These are phyloP conservation scores for Sminthopsis crassicaudata DNA, from an alignment of 2,113 vertebrate species.

Conservation along the genomic window DNA sequence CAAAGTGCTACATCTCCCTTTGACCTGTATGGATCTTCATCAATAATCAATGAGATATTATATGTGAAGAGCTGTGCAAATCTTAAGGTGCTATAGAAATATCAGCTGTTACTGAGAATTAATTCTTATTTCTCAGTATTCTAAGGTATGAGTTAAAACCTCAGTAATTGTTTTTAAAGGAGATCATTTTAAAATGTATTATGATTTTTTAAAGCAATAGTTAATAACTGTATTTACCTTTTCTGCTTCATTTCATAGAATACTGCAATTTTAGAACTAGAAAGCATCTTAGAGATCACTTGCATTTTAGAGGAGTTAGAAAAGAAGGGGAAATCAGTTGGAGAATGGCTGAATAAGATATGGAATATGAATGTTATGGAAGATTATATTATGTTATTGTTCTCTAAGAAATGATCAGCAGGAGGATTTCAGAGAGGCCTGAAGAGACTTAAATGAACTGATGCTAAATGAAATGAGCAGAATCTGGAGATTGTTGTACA, in stretches of 20 bases:
- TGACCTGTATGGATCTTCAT: background rate
- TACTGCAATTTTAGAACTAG: background rate
- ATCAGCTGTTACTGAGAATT: background rate
- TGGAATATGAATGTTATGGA: too few species aligned
- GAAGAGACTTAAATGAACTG: too few species aligned
- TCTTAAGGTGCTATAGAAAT: background rate
- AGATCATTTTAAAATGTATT: background rate
- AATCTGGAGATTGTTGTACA: too few species aligned
- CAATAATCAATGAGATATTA: background rate
- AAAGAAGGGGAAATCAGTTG: background rate
- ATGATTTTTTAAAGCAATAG: background rate
- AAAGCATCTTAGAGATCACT: background rate
- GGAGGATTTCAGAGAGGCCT: too few species aligned
- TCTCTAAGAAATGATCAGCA: too few species aligned
- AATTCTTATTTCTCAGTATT: background rate
- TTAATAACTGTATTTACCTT: background rate
- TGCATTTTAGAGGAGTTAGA: background rate
- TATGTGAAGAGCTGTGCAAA: background rate
- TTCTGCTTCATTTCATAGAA: background rate
- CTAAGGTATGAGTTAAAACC: background rate
- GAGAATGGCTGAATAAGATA: too few species aligned
- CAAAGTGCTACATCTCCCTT: background rate
- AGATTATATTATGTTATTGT: too few species aligned
- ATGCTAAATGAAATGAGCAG: too few species aligned
- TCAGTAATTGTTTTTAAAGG: background rate